Percentiles rank a stretch among this genome's conserved stretches.
phyloP scores from a whole-genome alignment of 2,797 vertebrate genomes.

The Selene dorsalis region DNA sequence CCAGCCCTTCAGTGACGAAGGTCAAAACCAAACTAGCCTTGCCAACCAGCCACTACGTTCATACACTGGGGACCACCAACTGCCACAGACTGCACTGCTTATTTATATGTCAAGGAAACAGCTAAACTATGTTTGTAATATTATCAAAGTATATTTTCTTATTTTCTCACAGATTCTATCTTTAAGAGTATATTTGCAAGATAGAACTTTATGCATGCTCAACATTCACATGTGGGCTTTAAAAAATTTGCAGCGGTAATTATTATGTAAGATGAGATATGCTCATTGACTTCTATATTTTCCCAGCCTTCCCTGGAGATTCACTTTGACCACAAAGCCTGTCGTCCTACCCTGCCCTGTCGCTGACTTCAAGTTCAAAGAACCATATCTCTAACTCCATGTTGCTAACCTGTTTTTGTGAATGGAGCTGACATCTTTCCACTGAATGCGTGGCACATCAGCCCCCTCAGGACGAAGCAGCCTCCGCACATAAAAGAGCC shows the following conservation, averaged over 20 bases:
- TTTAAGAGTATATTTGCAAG: background rate
- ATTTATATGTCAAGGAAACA: conserved; percentile 29
- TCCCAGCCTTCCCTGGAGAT: background rate
- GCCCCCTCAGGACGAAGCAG: conserved; percentile 42
- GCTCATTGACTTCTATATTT: conserved; percentile 1
- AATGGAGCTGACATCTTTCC: conserved; percentile 59
- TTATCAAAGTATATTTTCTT: background rate
- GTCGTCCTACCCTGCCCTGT: conserved; percentile 19
- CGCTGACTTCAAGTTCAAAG: conserved; percentile 18
- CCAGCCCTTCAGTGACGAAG: conserved; percentile 68
- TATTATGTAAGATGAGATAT: background rate
- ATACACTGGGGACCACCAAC: conserved; percentile 33
- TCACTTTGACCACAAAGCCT: background rate
- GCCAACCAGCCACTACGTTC: conserved; percentile 46
- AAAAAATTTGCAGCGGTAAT: background rate
- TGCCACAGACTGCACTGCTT: conserved; percentile 12
- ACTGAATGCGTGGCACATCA: conserved; percentile 25
- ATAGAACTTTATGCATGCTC: background rate
- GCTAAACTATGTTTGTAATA: background rate
- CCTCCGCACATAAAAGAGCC: conserved; percentile 43
- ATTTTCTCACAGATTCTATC: background rate
- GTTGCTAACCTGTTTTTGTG: conserved; percentile 45
- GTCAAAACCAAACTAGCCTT: conserved; percentile 56
- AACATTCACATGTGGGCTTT: conserved; percentile 8
- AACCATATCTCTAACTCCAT: conserved; percentile 2